Evolutionary conservation across 2,797 vertebrate genomes (phyloP).

Genomic region (Poecilia velifera): DNA sequence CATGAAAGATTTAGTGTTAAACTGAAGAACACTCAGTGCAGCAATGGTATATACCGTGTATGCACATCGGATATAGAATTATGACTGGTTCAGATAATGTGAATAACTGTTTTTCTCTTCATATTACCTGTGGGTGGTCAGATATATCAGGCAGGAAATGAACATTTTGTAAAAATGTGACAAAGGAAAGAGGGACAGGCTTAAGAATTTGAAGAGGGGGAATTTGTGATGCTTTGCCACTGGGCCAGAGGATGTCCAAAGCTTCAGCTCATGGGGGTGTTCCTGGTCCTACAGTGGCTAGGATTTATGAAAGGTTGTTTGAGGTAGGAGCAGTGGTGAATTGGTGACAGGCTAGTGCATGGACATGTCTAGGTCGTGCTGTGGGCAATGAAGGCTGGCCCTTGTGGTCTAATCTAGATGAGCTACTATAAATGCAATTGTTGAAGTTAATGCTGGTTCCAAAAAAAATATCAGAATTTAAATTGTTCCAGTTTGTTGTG

Average conservation of each 20-base stretch:
- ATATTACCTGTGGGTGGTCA: background rate
- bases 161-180: background rate
- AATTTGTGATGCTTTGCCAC: background rate
- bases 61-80: background rate
- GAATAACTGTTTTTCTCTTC: background rate
- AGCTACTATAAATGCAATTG: background rate
- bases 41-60: background rate
- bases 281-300: background rate
- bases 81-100: background rate
- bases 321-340: background rate
- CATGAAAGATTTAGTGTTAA: background rate
- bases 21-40: background rate
- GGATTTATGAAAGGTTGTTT: background rate
- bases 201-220: background rate
- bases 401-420: background rate
- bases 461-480: background rate
- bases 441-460: background rate
- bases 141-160: background rate
- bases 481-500: background rate
- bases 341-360: background rate
- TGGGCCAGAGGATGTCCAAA: background rate
- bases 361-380: background rate
- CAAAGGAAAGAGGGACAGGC: background rate
- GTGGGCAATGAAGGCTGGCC: background rate
- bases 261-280: background rate